Conservation (phyloP, 2,797 vertebrate genomes). For the Cebuella pygmaea region DNA sequence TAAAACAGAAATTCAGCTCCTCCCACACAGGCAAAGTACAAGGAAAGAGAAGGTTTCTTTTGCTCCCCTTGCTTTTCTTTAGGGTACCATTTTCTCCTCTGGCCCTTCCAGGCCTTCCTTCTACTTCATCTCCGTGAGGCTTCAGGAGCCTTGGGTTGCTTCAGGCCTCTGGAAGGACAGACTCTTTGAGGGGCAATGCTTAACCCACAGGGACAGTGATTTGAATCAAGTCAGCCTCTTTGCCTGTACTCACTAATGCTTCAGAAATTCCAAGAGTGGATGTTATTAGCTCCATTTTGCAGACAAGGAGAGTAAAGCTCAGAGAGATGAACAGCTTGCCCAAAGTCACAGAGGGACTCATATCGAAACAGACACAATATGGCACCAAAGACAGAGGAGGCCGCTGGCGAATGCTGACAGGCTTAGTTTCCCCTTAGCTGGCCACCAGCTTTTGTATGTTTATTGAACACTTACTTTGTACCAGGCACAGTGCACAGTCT, state of each 20-base stretch:
- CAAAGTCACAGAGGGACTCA: not conserved
- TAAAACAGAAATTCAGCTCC: not conserved
- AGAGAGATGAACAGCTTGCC: not conserved
- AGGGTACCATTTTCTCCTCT: not conserved
- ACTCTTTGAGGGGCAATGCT: not conserved
- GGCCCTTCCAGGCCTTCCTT: not conserved
- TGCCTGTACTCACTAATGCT: accelerated
- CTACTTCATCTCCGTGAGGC: not conserved
- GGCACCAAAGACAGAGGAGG: not conserved
- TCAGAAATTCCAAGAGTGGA: not conserved
- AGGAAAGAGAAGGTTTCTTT: not conserved
- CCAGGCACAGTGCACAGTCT: not conserved
- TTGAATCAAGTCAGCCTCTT: not conserved
- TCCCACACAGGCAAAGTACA: not conserved
- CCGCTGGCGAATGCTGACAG: accelerated
- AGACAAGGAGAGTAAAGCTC: not conserved
- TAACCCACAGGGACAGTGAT: not conserved
- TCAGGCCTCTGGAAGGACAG: not conserved
- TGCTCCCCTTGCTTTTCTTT: not conserved
- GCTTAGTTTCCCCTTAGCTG: not conserved
- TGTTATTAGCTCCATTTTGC: not conserved
- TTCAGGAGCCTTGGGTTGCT: accelerated
- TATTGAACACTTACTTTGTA: not conserved
- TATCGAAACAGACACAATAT: accelerated
- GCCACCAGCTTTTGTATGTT: not conserved